These are phyloP conservation scores for Lepus townsendii DNA, from an alignment of 2,797 vertebrate genomes.

Conservation along the genomic window DNA sequence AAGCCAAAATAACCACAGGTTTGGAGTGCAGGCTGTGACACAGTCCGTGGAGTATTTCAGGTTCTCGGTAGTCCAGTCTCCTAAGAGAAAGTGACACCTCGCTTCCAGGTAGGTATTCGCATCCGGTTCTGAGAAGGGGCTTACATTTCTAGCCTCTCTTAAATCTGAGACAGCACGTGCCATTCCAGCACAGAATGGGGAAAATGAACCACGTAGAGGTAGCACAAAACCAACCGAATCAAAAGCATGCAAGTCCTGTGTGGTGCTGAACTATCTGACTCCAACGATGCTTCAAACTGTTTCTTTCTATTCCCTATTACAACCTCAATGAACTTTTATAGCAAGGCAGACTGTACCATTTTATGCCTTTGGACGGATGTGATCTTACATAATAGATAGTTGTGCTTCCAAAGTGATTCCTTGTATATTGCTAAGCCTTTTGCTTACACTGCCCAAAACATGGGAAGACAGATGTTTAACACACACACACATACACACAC, in stretches of 20 bases:
- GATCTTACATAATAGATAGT: background rate
- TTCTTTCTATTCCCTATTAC: conserved; percentile 18
- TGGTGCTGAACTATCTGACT: background rate
- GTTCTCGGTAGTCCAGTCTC: conserved; percentile 38
- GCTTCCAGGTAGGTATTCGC: conserved; percentile 63
- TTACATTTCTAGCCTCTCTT: conserved; percentile 17
- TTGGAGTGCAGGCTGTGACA: conserved; percentile 58
- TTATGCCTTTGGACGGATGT: background rate
- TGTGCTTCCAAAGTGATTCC: background rate
- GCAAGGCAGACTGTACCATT: background rate
- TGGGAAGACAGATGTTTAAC: background rate
- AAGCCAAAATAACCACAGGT: conserved; percentile 71
- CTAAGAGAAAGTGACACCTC: conserved; percentile 43
- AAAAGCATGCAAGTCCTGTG: background rate
- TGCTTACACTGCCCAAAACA: background rate
- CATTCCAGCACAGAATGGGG: background rate
- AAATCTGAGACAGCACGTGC: background rate
- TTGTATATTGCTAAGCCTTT: background rate
- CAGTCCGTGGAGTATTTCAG: conserved; percentile 56
- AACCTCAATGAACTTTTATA: background rate
- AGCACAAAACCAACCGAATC: background rate
- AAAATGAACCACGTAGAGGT: background rate
- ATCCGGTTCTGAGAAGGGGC: conserved; percentile 56
- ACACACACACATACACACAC: background rate
- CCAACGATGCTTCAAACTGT: background rate